Evolutionary conservation across 2,888 invertebrate genomes (phyloP).

Genomic region (Athrips mouffetella): DNA sequence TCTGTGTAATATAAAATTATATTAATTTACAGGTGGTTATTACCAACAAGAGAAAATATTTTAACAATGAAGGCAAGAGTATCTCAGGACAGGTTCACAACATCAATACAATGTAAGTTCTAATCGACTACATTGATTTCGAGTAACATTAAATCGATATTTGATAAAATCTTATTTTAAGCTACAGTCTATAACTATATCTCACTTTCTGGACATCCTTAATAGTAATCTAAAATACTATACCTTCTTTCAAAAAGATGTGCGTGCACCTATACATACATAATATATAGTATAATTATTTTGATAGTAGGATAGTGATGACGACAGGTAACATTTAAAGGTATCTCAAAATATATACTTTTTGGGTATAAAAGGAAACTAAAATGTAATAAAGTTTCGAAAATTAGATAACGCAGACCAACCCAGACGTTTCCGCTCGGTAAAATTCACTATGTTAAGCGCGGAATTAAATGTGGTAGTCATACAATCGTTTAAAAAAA

Average conservation of each 20-base stretch:
- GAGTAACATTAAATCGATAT: slow-evolving; percentile 21
- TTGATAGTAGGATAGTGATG: too few relatives aligned
- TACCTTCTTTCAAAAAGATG: slow-evolving; percentile 20
- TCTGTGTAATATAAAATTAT: slow-evolving; percentile 3
- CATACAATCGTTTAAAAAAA: too few relatives aligned
- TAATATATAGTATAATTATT: too few relatives aligned
- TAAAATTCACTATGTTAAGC: too few relatives aligned
- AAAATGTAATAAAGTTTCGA: too few relatives aligned
- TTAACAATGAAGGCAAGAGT: slow-evolving; percentile 46
- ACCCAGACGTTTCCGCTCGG: too few relatives aligned
- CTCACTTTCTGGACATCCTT: slow-evolving; percentile 56
- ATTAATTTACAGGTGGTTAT: slow-evolving; percentile 15
- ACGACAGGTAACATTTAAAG: too few relatives aligned
- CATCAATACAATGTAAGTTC: slow-evolving; percentile 28
- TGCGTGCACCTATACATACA: too few relatives aligned
- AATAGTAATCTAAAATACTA: slow-evolving; percentile 33
- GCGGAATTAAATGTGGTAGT: too few relatives aligned
- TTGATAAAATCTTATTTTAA: slow-evolving; percentile 21
- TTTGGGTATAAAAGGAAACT: too few relatives aligned
- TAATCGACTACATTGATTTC: slow-evolving; percentile 18
- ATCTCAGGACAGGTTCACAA: slow-evolving; percentile 45
- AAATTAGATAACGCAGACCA: too few relatives aligned
- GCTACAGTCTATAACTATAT: slow-evolving; percentile 37
- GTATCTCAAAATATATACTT: too few relatives aligned
- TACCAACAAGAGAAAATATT: slow-evolving; percentile 22